Evolutionary conservation across 1,140 invertebrate species (phyloP), one percentile per base, ranked within the genome.

Genomic region (Rhopalosiphum maidis): DNA sequence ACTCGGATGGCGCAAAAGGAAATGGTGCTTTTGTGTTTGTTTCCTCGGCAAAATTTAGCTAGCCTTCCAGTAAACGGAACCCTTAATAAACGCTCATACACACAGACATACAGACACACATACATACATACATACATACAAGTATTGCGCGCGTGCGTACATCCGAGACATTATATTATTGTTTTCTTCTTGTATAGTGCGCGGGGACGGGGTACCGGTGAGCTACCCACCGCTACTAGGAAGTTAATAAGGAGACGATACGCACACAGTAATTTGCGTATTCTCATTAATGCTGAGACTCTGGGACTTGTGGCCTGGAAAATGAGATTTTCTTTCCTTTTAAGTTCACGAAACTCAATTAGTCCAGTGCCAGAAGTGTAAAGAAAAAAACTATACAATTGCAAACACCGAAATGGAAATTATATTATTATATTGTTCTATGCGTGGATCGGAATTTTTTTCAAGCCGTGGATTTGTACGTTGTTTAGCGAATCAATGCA

Each of bases 1-100:
- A 93, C 91, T 93, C 91, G 91, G 77, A 93, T 93, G 82, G 77
- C 91, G 91, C 77, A 93, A 93, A 93, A 85, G 91, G 91, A 93
- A 93, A 93, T 93, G 82, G 91, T 43, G 91, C 91, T 93, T 93
- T 93, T 93, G 91, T 93, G 91, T 85, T 93, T 93, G 91, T 93
- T 93, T 93, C 91, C 77, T 93, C 77, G 51, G 48, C 82, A n/a
- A 86, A 54, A 54, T 35, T 51, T 48, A 48, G 54, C 68, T 91
- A 82, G 91, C 48, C 35, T 85, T n/a, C 23, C 25, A 43, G 48
- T 85, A 86, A 93, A 85, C 91, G 91, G 91, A 93, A 93, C 60
- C 91, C 91, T 93, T 93, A 93, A 93, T 93, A 93, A 92, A 92
- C 91, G 91, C n/a, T 77, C 91, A 82, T 35, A 83, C 30, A 91